phyloP scores from a whole-genome alignment of 2,113 vertebrate species.

The Etia nguti region DNA sequence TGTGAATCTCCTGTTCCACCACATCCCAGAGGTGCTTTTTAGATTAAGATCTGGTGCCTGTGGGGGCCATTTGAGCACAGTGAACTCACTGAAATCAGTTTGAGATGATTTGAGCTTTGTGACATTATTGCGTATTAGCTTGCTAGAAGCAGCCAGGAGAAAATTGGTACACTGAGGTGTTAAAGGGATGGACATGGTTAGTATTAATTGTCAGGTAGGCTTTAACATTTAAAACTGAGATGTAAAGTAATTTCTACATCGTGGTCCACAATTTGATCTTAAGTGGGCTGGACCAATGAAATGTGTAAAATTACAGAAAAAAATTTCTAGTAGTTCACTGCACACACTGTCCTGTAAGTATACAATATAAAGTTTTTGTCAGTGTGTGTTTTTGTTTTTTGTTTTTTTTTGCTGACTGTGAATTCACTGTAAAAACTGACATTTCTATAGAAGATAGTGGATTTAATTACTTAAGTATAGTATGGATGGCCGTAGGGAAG shows the following conservation, averaged over 20 bases:
- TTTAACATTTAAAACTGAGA: not conserved
- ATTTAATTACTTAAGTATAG: not conserved
- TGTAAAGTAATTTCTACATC: not conserved
- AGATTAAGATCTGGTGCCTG: not conserved
- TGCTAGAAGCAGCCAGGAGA: not conserved
- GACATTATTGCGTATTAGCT: not conserved
- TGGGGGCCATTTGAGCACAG: not conserved
- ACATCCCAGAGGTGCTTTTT: not conserved
- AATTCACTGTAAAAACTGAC: not conserved
- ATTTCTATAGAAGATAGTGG: not conserved
- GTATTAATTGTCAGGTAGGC: not conserved
- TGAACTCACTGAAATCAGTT: not conserved
- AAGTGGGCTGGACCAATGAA: not conserved
- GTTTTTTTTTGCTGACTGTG: not conserved
- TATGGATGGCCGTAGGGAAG: not conserved
- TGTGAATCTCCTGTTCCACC: not conserved
- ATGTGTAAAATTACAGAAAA: not conserved
- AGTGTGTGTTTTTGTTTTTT: not conserved
- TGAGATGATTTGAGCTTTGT: not conserved
- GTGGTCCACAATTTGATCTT: not conserved
- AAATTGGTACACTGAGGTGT: not conserved
- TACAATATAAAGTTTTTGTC: not conserved
- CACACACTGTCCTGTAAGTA: fast-evolving
- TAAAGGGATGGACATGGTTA: not conserved
- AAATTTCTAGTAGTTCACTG: not conserved